A percentile compares a stretch with the other conserved stretches of the same genome.
Evolutionary conservation across 2,797 vertebrate species (phyloP).

Genomic region (Coregonus ussuriensis): DNA sequence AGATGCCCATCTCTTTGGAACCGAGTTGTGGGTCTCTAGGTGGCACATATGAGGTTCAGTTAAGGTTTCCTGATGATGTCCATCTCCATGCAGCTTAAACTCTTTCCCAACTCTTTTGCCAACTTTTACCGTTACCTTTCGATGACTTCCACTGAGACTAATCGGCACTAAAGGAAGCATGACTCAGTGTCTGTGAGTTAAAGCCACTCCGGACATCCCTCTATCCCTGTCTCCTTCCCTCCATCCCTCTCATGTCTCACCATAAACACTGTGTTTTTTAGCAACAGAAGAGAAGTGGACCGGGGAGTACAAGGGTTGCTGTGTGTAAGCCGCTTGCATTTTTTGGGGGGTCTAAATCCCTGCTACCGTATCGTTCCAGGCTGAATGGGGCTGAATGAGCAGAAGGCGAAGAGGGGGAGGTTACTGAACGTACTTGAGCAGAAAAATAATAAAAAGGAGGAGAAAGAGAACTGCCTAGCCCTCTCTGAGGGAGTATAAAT

Average conservation of each 20-base stretch:
- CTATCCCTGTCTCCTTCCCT: background rate
- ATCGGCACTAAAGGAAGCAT: background rate
- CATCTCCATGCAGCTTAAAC: background rate
- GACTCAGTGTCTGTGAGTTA: background rate
- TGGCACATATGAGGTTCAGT: background rate
- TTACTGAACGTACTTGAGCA: constrained; percentile 38
- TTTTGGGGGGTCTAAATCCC: constrained; percentile 50
- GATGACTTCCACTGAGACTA: background rate
- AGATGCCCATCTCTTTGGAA: background rate
- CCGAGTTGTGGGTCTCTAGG: background rate
- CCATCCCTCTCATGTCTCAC: background rate
- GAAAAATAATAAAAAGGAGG: constrained; percentile 23
- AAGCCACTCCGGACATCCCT: background rate
- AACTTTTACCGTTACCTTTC: background rate
- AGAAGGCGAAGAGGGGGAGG: constrained; percentile 37
- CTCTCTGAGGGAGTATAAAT: constrained; percentile 48
- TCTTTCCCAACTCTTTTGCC: background rate
- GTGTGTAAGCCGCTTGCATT: constrained; percentile 17
- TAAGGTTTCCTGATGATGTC: background rate
- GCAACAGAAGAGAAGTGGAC: background rate
- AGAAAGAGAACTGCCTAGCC: constrained; percentile 36
- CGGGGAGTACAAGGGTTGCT: background rate
- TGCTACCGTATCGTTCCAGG: constrained; percentile 26
- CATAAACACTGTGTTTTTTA: constrained; percentile 23
- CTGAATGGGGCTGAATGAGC: constrained; percentile 18